Conservation (phyloP, 2,888 invertebrate genomes). For the Cotesia congregata region DNA sequence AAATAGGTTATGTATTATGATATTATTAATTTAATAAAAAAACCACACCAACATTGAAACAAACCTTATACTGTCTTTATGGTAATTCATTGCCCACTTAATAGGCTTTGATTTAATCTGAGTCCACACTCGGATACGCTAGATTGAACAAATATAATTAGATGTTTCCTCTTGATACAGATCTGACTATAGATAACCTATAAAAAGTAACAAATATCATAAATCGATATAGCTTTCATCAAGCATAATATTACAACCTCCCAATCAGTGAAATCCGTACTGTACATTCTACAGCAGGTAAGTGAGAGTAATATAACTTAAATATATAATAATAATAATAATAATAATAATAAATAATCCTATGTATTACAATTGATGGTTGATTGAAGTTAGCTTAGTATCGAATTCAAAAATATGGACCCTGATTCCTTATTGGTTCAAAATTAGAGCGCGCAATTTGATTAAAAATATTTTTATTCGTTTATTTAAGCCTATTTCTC, state of each 20-base stretch:
- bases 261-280: neutral
- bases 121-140: constrained; percentile 27
- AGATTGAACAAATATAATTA: constrained; percentile 32
- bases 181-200: constrained; percentile 2
- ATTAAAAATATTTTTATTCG: neutral
- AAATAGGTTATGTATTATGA: no score
- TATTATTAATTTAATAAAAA: no score
- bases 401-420: no score
- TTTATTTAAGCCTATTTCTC: constrained; percentile 8
- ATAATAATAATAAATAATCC: neutral
- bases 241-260: neutral
- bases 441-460: neutral
- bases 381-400: no score
- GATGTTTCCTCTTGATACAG: constrained; percentile 21
- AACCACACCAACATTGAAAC: neutral
- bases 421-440: no score
- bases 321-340: no score
- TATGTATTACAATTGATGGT: no score
- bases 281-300: neutral
- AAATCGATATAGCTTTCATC: constrained; percentile 28
- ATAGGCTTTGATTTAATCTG: constrained; percentile 44
- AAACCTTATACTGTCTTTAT: constrained; percentile 46
- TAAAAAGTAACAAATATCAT: constrained; percentile 25
- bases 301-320: no score
- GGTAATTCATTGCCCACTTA: constrained; percentile 51